Percentiles rank a stretch among this genome's conserved stretches.
phyloP scores from a whole-genome alignment of 2,888 invertebrate species.

The Drosophila koepferae region DNA sequence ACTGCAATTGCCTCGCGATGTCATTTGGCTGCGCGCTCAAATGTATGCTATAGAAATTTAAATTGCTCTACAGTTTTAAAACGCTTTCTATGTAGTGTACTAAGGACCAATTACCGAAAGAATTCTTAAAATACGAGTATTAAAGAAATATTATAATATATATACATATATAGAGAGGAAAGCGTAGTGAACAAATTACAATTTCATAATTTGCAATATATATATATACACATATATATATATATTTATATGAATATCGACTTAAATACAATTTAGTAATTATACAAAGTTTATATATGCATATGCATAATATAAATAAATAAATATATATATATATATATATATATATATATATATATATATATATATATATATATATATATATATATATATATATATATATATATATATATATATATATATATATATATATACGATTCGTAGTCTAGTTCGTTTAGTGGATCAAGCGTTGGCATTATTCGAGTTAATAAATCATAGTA shows the following conservation, averaged over 20 bases:
- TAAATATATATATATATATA: conserved; percentile 24
- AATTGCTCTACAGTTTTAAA: conserved; percentile 62
- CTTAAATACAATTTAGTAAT: conserved; percentile 63
- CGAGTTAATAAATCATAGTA: conserved; percentile 50
- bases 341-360: conserved; percentile 25
- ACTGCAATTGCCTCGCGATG: conserved; percentile 46
- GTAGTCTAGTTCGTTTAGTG: conserved; percentile 68
- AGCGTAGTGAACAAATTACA: conserved; percentile 42
- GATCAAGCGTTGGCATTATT: conserved; percentile 74
- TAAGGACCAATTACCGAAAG: conserved; percentile 73
- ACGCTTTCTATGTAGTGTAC: conserved; percentile 73
- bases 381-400: conserved; percentile 22
- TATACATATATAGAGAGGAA: conserved; percentile 20
- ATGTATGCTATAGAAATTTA: conserved; percentile 54
- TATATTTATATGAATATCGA: conserved; percentile 52
- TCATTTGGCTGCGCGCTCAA: conserved; percentile 48
- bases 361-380: conserved; percentile 28
- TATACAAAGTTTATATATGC: conserved; percentile 57
- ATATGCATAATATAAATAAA: conserved; percentile 27
- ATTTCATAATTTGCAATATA: conserved; percentile 61
- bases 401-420: conserved; percentile 31
- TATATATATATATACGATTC: conserved; percentile 25
- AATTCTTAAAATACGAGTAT: conserved; percentile 29
- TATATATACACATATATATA: conserved; percentile 39
- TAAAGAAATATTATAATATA: conserved; percentile 19